These are phyloP conservation scores for Apotomis capreana DNA, from an alignment of 2,888 invertebrate species.

Conservation along the genomic window DNA sequence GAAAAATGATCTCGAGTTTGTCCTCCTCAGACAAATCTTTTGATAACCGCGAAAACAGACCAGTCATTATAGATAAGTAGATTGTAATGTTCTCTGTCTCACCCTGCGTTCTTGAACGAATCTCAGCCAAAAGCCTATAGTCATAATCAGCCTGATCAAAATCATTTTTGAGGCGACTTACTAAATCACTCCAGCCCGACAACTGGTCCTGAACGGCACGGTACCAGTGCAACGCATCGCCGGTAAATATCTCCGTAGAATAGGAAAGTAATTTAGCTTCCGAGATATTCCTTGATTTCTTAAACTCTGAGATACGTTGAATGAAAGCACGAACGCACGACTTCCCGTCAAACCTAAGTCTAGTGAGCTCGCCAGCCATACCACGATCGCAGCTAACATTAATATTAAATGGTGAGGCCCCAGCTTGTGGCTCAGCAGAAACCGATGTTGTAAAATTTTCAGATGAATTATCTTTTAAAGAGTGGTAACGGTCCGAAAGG, in stretches of 20 bases:
- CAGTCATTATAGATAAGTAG: constrained; percentile 42
- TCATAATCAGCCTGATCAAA: constrained; percentile 14
- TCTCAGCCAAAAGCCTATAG: constrained; percentile 40
- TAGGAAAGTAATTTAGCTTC: not conserved
- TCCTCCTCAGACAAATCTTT: too few relatives aligned
- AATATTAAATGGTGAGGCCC: constrained; percentile 1
- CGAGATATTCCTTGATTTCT: not conserved
- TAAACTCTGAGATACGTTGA: constrained; percentile 19
- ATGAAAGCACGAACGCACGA: constrained; percentile 16
- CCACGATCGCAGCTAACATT: constrained; percentile 8
- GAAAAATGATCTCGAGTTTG: too few relatives aligned
- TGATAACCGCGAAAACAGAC: constrained; percentile 39
- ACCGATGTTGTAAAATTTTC: not conserved
- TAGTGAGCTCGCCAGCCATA: constrained; percentile 3
- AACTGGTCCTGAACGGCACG: constrained; percentile 2
- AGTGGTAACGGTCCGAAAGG: not conserved
- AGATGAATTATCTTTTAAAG: not conserved
- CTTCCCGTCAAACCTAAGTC: constrained; percentile 1
- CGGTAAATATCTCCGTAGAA: constrained; percentile 12
- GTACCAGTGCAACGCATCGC: constrained; percentile 21
- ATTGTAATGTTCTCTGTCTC: constrained; percentile 43
- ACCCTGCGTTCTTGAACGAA: constrained; percentile 43
- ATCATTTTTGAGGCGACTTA: constrained; percentile 4
- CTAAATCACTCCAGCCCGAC: constrained; percentile 5
- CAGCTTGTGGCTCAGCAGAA: not conserved